Conservation (phyloP, 2,113 vertebrate species). For the Ibidorhyncha struthersii region DNA sequence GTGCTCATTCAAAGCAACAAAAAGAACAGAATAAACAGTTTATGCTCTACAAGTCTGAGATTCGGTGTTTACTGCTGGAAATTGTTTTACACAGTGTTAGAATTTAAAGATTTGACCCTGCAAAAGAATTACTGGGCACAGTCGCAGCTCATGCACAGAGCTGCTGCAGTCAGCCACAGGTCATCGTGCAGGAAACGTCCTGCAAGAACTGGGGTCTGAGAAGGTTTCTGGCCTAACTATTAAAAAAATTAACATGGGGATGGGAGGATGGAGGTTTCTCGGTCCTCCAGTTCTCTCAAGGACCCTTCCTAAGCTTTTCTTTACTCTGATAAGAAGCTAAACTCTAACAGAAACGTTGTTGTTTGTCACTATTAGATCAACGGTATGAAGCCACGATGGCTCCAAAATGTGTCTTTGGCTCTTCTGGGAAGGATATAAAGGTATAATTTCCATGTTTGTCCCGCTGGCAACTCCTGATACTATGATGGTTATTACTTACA, state of each 20-base stretch:
- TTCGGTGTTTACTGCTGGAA: neutral
- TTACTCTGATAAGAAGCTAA: neutral
- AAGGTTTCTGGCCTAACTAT: neutral
- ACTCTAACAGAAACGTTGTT: neutral
- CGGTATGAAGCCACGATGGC: neutral
- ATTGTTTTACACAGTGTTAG: neutral
- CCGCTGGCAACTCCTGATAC: slow-evolving; percentile 45
- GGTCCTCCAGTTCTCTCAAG: neutral
- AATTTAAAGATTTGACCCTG: neutral
- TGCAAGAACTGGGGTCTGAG: neutral
- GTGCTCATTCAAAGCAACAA: neutral
- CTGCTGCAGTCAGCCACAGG: neutral
- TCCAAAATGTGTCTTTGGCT: slow-evolving; percentile 45
- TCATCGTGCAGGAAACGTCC: neutral
- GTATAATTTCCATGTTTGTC: slow-evolving; percentile 63
- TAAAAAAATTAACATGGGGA: neutral
- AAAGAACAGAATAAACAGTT: neutral
- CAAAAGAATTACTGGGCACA: neutral
- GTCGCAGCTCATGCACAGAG: fast-evolving
- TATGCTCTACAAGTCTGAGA: neutral
- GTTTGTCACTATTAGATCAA: neutral
- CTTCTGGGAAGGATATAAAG: slow-evolving; percentile 54
- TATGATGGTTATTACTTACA: slow-evolving; percentile 63
- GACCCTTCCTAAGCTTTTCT: neutral
- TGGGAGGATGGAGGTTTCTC: neutral